Evolutionary conservation across 2,797 vertebrate genomes (phyloP).

Genomic region (Otus scops): DNA sequence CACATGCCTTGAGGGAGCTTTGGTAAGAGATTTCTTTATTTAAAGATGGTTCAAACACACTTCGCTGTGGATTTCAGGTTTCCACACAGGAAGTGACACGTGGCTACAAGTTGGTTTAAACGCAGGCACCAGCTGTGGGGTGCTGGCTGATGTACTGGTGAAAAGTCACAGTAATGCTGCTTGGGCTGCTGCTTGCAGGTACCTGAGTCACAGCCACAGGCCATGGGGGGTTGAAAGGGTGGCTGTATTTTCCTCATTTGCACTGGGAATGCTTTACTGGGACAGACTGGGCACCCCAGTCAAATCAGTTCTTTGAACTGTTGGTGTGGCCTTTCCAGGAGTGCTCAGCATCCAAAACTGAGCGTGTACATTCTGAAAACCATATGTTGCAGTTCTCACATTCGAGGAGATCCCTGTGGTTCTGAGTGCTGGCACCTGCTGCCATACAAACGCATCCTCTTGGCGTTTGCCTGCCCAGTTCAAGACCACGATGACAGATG

Average conservation of each 20-base stretch:
- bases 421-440: background rate
- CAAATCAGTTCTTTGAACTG: background rate
- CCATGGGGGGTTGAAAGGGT: background rate
- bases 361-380: background rate
- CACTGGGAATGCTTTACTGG: background rate
- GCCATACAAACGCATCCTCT: accelerated
- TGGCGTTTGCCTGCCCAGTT: background rate
- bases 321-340: background rate
- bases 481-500: background rate
- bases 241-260: background rate
- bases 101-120: background rate
- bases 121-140: background rate
- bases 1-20: slow-evolving; percentile 94
- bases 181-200: background rate
- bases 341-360: background rate
- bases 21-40: slow-evolving; percentile 78
- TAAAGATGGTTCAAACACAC: background rate
- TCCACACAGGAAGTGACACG: background rate
- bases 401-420: background rate
- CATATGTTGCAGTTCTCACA: accelerated
- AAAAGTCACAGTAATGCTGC: accelerated
- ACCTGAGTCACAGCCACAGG: no score
- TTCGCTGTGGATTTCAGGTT: background rate
- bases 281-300: background rate
- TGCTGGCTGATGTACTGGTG: background rate